These are phyloP conservation scores for Spinus olivaceus DNA, from an alignment of 2,797 vertebrate genomes.

Conservation along the genomic window DNA sequence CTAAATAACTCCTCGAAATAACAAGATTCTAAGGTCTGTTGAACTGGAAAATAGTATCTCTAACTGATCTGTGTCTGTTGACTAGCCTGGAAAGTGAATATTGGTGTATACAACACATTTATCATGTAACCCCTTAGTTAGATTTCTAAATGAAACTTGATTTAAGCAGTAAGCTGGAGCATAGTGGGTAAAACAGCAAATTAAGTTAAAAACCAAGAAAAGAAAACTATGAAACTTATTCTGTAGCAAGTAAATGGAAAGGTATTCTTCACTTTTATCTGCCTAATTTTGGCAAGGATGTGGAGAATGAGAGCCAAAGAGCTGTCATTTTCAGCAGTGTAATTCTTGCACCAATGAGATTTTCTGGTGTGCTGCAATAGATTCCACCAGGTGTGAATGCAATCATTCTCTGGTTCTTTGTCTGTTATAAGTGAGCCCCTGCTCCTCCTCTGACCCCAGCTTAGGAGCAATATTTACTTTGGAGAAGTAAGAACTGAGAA, in stretches of 20 bases:
- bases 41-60: neutral
- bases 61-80: neutral
- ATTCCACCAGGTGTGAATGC: neutral
- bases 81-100: neutral
- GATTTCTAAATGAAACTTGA: neutral
- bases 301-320: neutral
- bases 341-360: neutral
- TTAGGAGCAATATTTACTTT: neutral
- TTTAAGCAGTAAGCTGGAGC: neutral
- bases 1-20: neutral
- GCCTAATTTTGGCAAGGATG: neutral
- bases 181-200: neutral
- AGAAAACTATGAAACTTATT: neutral
- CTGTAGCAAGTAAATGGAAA: neutral
- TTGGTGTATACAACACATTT: neutral
- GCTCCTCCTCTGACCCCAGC: neutral
- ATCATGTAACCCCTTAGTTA: neutral
- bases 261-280: neutral
- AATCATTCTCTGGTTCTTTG: neutral
- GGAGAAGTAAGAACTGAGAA: neutral
- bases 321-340: neutral
- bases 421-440: neutral
- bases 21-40: neutral
- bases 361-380: neutral
- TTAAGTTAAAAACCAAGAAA: neutral